A percentile compares a stretch with the other conserved stretches of the same genome.
Evolutionary conservation across 1,140 invertebrate genomes (phyloP).

Genomic region (Trichonephila clavipes): DNA sequence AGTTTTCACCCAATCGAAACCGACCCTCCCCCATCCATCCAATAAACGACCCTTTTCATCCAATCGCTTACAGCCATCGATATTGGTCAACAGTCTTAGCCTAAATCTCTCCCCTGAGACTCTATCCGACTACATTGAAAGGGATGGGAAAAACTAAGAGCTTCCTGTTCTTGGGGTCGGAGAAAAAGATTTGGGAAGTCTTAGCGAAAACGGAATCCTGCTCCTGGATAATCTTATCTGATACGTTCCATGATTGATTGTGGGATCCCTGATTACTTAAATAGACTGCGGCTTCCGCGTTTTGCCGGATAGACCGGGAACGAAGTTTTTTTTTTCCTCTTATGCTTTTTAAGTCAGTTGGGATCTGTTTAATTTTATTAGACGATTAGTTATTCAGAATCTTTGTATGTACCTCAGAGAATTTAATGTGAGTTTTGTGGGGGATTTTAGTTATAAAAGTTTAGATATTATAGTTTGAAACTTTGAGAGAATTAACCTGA

Average conservation of each 20-base stretch:
- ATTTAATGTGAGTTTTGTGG: no score
- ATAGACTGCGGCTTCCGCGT: constrained; percentile 21
- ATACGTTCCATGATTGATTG: constrained; percentile 46
- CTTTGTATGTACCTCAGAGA: neutral
- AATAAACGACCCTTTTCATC: neutral
- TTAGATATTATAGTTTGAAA: no score
- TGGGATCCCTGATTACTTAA: constrained; percentile 24
- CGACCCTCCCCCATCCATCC: neutral
- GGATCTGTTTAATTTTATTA: neutral
- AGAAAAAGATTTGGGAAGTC: constrained; percentile 10
- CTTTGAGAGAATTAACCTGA: no score
- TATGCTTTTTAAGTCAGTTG: neutral
- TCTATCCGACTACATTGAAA: constrained; percentile 20
- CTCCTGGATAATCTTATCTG: constrained; percentile 47
- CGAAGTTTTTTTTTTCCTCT: neutral
- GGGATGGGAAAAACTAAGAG: constrained; percentile 36
- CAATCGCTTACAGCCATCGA: constrained; percentile 36
- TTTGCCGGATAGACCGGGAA: neutral
- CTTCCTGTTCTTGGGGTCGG: constrained; percentile 13
- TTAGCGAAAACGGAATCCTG: constrained; percentile 23
- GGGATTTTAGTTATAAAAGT: no score
- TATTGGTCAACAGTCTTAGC: constrained; percentile 40
- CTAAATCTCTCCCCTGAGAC: constrained; percentile 24
- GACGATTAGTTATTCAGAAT: neutral
- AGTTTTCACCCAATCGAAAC: neutral